phyloP scores from a whole-genome alignment of 2,797 vertebrate species.

The Selene dorsalis region DNA sequence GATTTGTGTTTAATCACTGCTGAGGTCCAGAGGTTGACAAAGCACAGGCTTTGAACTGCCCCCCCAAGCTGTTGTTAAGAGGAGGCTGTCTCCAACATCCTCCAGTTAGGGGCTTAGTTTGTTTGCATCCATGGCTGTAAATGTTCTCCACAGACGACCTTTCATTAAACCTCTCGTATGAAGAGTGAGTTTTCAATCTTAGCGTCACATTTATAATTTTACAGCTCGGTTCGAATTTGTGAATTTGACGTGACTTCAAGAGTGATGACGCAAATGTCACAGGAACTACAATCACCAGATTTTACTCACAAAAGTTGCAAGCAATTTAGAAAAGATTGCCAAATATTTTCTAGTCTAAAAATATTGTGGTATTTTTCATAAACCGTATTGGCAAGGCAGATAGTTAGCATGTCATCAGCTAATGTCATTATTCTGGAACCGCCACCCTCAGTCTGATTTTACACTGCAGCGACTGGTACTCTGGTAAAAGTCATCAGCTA shows the following conservation, averaged over 20 bases:
- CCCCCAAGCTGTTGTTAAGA: conserved; percentile 19
- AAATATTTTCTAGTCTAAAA: no score
- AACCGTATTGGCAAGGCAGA: no score
- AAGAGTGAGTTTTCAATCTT: not conserved
- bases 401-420: no score
- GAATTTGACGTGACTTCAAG: no score
- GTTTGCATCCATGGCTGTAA: conserved; percentile 39
- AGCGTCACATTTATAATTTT: no score
- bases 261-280: not conserved
- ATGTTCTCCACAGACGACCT: conserved; percentile 5
- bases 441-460: not conserved
- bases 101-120: conserved; percentile 23
- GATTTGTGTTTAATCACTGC: conserved; percentile 39
- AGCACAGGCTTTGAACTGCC: conserved; percentile 37
- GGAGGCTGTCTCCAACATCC: conserved; percentile 18
- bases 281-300: not conserved
- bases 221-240: no score
- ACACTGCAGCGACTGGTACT: not conserved
- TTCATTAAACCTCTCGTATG: not conserved
- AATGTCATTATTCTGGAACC: no score
- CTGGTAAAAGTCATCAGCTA: not conserved
- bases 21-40: conserved; percentile 49
- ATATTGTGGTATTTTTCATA: no score
- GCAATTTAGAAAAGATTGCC: not conserved
- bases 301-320: not conserved